Percentiles rank a stretch among this genome's conserved stretches.
phyloP scores from a whole-genome alignment of 2,113 vertebrate genomes.

The Riparia riparia region DNA sequence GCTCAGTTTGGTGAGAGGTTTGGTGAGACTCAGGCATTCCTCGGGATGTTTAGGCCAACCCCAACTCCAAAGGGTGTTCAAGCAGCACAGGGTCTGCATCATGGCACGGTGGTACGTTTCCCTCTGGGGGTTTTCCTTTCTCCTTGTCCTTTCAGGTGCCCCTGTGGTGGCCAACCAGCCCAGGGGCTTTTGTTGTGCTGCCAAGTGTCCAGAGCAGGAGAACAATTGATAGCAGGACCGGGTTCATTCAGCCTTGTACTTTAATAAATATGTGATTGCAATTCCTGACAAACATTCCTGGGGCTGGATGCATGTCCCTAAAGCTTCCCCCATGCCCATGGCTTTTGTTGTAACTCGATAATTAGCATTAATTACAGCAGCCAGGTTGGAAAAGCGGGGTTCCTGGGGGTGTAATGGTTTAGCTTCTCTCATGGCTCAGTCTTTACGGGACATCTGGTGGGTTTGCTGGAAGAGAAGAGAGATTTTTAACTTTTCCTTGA shows the following conservation, averaged over 20 bases:
- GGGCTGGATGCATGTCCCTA: accelerated
- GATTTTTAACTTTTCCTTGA: conserved; percentile 43
- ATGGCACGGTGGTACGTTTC: accelerated
- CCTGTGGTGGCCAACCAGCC: background rate
- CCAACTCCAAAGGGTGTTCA: accelerated
- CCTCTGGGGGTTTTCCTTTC: background rate
- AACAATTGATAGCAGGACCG: background rate
- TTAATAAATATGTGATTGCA: background rate
- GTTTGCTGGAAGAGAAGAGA: background rate
- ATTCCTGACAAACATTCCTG: background rate
- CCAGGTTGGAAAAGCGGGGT: background rate
- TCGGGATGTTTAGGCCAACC: accelerated
- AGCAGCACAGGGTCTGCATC: accelerated
- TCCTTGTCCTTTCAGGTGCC: background rate
- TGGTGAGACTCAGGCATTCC: background rate
- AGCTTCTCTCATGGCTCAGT: background rate
- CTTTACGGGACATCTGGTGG: conserved; percentile 32
- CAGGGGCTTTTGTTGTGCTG: background rate
- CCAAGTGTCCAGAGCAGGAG: background rate
- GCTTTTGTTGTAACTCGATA: conserved; percentile 6
- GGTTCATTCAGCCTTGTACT: background rate
- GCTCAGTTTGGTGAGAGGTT: background rate
- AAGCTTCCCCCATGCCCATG: background rate
- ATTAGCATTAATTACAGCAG: conserved; percentile 11
- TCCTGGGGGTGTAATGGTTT: background rate